Evolutionary conservation across 1,140 invertebrate genomes (phyloP).

Genomic region (Drosophila pallidifrons): DNA sequence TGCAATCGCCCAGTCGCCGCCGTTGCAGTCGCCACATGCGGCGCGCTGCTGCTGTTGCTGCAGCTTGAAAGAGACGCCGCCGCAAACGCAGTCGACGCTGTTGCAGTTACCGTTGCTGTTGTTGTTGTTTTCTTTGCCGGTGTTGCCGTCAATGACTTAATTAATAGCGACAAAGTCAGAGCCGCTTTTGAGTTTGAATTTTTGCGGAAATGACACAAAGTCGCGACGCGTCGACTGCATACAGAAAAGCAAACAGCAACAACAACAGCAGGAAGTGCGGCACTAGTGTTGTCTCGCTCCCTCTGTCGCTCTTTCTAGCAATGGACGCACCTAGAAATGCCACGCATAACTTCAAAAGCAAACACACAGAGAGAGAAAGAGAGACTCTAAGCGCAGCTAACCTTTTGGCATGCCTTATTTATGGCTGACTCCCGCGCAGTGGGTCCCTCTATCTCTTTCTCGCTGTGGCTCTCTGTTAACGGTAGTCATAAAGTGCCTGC

Average conservation of each 20-base stretch:
- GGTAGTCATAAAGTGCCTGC: conserved; percentile 71
- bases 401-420: conserved; percentile 56
- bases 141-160: conserved; percentile 73
- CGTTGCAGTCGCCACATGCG: conserved; percentile 46
- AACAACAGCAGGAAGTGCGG: conserved; percentile 56
- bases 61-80: conserved; percentile 53
- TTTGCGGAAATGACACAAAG: conserved; percentile 66
- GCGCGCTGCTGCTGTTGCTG: conserved; percentile 5
- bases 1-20: conserved; percentile 47
- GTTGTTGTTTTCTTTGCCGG: not conserved
- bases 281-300: not conserved
- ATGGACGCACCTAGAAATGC: conserved; percentile 37
- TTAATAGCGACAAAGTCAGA: conserved; percentile 74
- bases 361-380: not conserved
- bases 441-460: not conserved
- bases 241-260: conserved; percentile 32
- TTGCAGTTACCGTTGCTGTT: not conserved
- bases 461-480: conserved; percentile 41
- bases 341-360: conserved; percentile 30
- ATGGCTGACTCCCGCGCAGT: conserved; percentile 50
- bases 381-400: conserved; percentile 26
- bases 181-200: conserved; percentile 61
- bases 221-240: conserved; percentile 47
- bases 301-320: not conserved
- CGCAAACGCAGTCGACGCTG: conserved; percentile 4